These are phyloP conservation scores for Nettapus auritus DNA, from an alignment of 2,113 vertebrate species.

Conservation along the genomic window DNA sequence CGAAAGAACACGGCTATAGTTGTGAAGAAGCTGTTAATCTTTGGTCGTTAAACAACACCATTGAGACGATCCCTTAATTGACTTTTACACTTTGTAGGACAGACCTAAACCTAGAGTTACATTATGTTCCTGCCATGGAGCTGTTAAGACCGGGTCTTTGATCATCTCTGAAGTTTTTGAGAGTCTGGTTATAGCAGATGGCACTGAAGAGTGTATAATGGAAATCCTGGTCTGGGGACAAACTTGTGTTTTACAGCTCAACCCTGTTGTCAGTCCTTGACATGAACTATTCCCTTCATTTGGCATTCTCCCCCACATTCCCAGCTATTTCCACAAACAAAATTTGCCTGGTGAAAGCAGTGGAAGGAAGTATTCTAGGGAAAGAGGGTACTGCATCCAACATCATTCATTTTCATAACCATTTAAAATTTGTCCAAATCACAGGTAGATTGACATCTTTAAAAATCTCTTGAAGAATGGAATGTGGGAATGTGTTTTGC, in stretches of 20 bases:
- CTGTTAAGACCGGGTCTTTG: neutral
- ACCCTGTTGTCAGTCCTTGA: neutral
- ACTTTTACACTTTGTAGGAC: neutral
- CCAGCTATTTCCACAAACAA: neutral
- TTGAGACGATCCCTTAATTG: neutral
- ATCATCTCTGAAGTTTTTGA: neutral
- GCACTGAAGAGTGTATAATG: constrained; percentile 12
- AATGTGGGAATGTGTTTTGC: neutral
- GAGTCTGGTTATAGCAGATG: constrained; percentile 40
- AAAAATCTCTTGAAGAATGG: neutral
- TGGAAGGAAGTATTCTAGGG: neutral
- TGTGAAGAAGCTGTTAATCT: neutral
- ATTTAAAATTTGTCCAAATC: neutral
- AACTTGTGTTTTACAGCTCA: neutral
- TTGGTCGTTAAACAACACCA: too few relatives aligned
- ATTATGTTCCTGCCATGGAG: neutral
- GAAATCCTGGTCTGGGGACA: neutral
- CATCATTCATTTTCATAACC: neutral
- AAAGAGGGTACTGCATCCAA: neutral
- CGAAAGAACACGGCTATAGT: neutral
- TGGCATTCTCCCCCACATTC: neutral
- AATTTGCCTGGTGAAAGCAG: neutral
- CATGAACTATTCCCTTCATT: neutral
- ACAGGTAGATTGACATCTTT: neutral
- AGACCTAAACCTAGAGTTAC: neutral